A percentile compares a stretch with the other conserved stretches of the same genome.
phyloP scores from a whole-genome alignment of 2,888 invertebrate genomes.

The Gasteruption jaculator region DNA sequence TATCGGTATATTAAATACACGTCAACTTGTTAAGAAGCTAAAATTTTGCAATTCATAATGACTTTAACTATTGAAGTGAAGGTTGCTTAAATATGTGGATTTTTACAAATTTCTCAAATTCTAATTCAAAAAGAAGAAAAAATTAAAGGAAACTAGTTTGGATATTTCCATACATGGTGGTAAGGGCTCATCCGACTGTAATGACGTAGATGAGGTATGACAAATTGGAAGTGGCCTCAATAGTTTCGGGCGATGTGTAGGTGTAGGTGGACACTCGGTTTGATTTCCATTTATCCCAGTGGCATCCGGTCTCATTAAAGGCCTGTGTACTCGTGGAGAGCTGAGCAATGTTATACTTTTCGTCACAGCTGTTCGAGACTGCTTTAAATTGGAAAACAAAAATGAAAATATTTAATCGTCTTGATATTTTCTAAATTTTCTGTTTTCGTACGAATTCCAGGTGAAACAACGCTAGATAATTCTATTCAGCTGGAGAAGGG shows the following conservation, averaged over 20 bases:
- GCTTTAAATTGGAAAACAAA: conserved; percentile 1
- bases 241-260: conserved; percentile 77
- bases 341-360: conserved; percentile 47
- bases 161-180: conserved; percentile 66
- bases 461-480: not conserved
- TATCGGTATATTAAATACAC: too few relatives aligned
- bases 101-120: not conserved
- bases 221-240: conserved; percentile 56
- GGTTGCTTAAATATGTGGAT: conserved; percentile 4
- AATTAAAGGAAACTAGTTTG: not conserved
- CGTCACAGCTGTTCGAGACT: conserved; percentile 46
- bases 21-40: too few relatives aligned
- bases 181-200: conserved; percentile 67
- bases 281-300: conserved; percentile 39
- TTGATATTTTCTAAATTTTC: too few relatives aligned
- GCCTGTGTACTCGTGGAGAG: conserved; percentile 57
- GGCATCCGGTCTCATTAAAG: conserved; percentile 38
- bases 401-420: not conserved
- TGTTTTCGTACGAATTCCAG: too few relatives aligned
- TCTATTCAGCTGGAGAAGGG: not conserved
- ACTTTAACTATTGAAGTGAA: too few relatives aligned
- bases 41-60: too few relatives aligned
- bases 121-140: conserved; percentile 4
- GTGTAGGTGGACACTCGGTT: conserved; percentile 80
- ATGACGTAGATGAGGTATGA: conserved; percentile 38